Base-by-base conservation (phyloP, 1,140 invertebrate species). In the Cherax destructor region DNA sequence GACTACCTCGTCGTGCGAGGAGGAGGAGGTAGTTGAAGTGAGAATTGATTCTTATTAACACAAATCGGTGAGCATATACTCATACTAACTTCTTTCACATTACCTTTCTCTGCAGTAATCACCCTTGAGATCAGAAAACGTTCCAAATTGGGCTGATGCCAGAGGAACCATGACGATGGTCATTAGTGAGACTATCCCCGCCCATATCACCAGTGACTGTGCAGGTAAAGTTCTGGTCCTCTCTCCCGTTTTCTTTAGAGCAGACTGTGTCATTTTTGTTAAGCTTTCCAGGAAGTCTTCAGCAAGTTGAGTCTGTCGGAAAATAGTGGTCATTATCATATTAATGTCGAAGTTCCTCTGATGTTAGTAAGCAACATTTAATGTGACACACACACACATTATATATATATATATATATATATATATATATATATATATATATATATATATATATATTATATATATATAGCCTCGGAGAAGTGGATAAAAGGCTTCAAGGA, bases 81-180 rank as follows among this genome's bases (percentile, higher is more conserved):
- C 76, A 61, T 24, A 61, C 56, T 11, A 10, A 50, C 61, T 18
- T 2, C 52, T 16, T 61, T 59, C 16, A 6, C 16, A 56, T 84
- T 16, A 88, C 86, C 86, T 88, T 4, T 0, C 4, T 65, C 86
- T 80, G 47, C 86, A 88, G 59, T 80, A 88, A 56, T 65, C 59
- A 1, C 86, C 86, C 21, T 49, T 21, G 3, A 88, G 21, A 18
- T 88, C 86, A 4, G 78, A 16, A 59, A 80, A 81, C 7, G 11
- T 13, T 1, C 41, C 59, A 5, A 24, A 47, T 6, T 72, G 59
- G 9, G 77, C 61, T 7, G 77, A 72, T 7, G 50, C 56, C 21
- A n/a, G 3, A 24, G 69, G 56, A 21, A 79, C 30, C 18, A 88
- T 3, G 7, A 77, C 86, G 41, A 80, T 47, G 13, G 18, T 61